phyloP scores from a whole-genome alignment of 2,797 vertebrate species.

The Sebastes diploproa region DNA sequence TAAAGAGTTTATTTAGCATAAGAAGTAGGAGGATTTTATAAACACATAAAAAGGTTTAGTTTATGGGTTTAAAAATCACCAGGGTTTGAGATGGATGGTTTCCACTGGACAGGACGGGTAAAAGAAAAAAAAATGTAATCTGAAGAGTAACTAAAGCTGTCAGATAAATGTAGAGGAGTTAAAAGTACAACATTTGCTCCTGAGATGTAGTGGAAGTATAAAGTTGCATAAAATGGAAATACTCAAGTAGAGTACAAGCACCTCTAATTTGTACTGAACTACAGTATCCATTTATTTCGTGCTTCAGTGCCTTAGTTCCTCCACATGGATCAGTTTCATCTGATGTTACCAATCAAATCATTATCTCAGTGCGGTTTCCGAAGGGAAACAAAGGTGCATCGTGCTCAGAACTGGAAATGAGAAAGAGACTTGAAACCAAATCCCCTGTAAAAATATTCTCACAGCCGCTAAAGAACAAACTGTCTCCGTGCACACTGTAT shows the following conservation, averaged over 20 bases:
- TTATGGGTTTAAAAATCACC: no score
- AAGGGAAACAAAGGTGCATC: neutral
- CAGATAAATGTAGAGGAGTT: no score
- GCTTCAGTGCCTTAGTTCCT: neutral
- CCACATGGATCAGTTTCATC: neutral
- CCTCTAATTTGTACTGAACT: no score
- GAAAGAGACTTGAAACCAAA: slow-evolving; percentile 18
- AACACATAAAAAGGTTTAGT: no score
- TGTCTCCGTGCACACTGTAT: neutral
- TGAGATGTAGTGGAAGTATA: no score
- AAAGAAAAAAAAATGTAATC: no score
- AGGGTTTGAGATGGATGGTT: no score
- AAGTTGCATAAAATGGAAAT: neutral
- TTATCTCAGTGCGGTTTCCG: neutral
- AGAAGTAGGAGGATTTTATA: no score
- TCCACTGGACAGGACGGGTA: no score
- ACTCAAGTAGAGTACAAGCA: neutral
- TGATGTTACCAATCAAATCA: neutral
- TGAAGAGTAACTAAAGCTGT: no score
- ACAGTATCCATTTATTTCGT: neutral
- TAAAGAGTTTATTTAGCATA: no score
- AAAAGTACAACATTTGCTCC: no score
- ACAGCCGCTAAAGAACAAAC: neutral
- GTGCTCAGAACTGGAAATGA: neutral
- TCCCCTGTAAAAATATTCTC: slow-evolving; percentile 1